Percentiles rank a stretch among this genome's conserved stretches.
phyloP scores from a whole-genome alignment of 1,140 invertebrate genomes.

The Mycetomoellerius zeteki region DNA sequence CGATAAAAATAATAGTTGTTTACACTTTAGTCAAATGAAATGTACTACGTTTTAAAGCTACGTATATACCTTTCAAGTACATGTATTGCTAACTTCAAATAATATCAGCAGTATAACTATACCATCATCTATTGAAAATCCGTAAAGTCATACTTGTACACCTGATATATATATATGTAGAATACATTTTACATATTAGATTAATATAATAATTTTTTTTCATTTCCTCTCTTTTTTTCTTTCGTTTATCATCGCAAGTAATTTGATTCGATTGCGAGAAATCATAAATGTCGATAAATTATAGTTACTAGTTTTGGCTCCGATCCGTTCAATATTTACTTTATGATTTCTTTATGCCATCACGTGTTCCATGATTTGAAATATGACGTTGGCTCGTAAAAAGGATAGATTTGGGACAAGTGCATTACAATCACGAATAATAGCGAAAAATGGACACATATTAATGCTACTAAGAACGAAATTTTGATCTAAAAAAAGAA shows the following conservation, averaged over 20 bases:
- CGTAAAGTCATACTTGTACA: no score
- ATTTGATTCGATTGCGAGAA: neutral
- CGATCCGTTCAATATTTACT: constrained; percentile 30
- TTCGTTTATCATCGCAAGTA: neutral
- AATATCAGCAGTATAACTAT: no score
- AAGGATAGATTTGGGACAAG: neutral
- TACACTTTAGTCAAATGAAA: no score
- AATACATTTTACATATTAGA: neutral
- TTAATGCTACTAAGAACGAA: neutral
- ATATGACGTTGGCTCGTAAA: neutral
- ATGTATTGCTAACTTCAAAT: no score
- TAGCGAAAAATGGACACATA: neutral
- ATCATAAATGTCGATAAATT: constrained; percentile 18
- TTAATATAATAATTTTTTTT: neutral
- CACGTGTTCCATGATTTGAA: constrained; percentile 11
- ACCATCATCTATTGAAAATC: no score
- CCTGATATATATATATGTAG: neutral
- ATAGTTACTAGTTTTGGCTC: constrained; percentile 14
- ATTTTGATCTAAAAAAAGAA: neutral
- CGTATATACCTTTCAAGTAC: no score
- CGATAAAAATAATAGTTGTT: no score
- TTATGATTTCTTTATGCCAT: neutral
- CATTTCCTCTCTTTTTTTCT: neutral
- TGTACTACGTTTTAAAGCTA: no score
- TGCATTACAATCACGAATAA: neutral